Conservation (phyloP, 2,797 vertebrate genomes). For the Diglossa cyanea region DNA sequence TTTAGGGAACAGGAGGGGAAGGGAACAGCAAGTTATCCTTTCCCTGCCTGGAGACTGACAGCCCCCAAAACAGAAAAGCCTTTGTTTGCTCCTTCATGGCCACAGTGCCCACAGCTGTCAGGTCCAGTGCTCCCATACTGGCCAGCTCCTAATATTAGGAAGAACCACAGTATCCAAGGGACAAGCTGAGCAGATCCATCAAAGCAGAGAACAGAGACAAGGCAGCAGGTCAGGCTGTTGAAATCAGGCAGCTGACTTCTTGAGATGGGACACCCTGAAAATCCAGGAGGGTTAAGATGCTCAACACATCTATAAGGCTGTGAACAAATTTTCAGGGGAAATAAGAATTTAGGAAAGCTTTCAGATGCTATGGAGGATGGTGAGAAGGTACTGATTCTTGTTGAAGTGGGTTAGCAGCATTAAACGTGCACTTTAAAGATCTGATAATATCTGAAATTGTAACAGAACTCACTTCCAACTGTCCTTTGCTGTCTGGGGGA, state of each 20-base stretch:
- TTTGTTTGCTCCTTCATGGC: background rate
- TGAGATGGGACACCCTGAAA: background rate
- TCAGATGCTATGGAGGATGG: background rate
- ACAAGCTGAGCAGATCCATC: background rate
- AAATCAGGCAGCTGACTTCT: background rate
- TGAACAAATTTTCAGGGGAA: background rate
- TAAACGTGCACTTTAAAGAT: background rate
- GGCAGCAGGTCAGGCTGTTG: background rate
- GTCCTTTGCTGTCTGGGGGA: background rate
- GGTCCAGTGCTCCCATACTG: background rate
- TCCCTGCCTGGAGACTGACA: background rate
- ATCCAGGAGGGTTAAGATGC: background rate
- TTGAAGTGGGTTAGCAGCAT: background rate
- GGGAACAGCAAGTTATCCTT: background rate
- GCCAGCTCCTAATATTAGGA: background rate
- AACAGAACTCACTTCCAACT: background rate
- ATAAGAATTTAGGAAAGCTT: background rate
- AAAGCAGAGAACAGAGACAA: fast-evolving
- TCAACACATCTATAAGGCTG: background rate
- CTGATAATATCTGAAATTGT: background rate
- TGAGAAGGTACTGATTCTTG: background rate
- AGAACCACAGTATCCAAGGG: background rate
- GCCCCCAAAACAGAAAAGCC: background rate
- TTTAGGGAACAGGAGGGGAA: background rate
- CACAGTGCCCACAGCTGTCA: conserved; percentile 21